Evolutionary conservation across 2,888 invertebrate genomes (phyloP), one percentile per base, ranked within the genome.

Genomic region (Choreutis nemorana): DNA sequence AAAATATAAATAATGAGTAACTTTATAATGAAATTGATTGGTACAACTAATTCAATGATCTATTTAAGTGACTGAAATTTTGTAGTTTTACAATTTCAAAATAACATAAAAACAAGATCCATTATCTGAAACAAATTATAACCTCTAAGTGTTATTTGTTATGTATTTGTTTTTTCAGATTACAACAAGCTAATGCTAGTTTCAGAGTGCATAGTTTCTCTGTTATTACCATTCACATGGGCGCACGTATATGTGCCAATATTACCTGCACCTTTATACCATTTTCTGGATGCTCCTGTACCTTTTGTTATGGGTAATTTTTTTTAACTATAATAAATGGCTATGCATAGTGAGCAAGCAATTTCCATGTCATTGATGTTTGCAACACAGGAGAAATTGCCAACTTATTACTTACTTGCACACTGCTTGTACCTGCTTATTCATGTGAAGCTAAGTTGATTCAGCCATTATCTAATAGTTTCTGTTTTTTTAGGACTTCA

Each of bases 161-260:
- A 10, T 21, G 3, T 23, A 11, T 23, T 26, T 32, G 26, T 24
- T 34, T 33, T 63, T 78, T 30, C 81, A 89, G 97, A 97, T 80
- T 93, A 92, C 71, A 93, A 96, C 73, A 90, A 91, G 57, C 75
- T 99, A 47, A 98, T 98, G 96, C 81, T 97, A 39, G 95, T 99
- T 9, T 93, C 97, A 3, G 99, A 99, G 72, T 91, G 95, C 48
- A 85, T 97, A 44, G 91, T 90, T 2, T 84, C 92, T 0, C 79
- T 99, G 13, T 77, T 97, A 21, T 91, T 97, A 53, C 99, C 99
- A 2, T 99, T 98, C 62, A 83, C 87, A 14, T 99, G 99, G 99
- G 96, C 97, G 29, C 97, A 99, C 66, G 97, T 99, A 2, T 99
- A 99, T 70, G 99, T 98, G 35, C 99, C 99, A 14, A 97, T 99